Evolutionary conservation across 2,797 vertebrate genomes (phyloP).

Genomic region (Rhadinocentrus ornatus): DNA sequence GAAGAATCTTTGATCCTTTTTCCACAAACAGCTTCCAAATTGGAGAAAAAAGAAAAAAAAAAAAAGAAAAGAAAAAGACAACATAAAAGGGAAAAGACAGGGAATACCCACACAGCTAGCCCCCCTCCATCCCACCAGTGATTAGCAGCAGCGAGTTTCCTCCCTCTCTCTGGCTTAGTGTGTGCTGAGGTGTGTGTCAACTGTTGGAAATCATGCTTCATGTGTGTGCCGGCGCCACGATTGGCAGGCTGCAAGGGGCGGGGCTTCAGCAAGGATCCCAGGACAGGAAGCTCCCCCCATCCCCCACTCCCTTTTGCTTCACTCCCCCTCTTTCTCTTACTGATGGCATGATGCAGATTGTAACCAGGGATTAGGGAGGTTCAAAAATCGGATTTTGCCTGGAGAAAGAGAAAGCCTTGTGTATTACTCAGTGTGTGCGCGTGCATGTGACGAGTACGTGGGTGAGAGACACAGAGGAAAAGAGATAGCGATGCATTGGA

Average conservation of each 20-base stretch:
- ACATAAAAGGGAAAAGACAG: conserved; percentile 12
- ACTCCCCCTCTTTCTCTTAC: conserved; percentile 63
- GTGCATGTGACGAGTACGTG: conserved; percentile 42
- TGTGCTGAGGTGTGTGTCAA: conserved; percentile 46
- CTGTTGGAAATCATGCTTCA: conserved; percentile 54
- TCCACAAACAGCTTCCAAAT: conserved; percentile 31
- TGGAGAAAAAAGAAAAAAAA: neutral
- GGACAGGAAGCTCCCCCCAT: conserved; percentile 56
- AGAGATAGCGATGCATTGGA: conserved; percentile 66
- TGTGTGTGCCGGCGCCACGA: conserved; percentile 57
- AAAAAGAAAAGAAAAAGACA: neutral
- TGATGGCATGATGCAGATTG: conserved; percentile 92
- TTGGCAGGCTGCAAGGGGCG: conserved; percentile 66
- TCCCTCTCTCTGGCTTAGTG: conserved; percentile 45
- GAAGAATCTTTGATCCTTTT: conserved; percentile 34
- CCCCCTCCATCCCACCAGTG: conserved; percentile 74
- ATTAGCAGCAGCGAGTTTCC: conserved; percentile 56
- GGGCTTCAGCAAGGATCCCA: conserved; percentile 66
- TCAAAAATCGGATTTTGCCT: conserved; percentile 91
- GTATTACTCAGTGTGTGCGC: conserved; percentile 59
- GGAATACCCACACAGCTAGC: conserved; percentile 49
- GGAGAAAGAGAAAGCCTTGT: conserved; percentile 86
- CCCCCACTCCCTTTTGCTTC: neutral
- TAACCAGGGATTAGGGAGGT: conserved; percentile 89
- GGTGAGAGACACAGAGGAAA: conserved; percentile 18